phyloP scores from a whole-genome alignment of 2,888 invertebrate genomes.

The Pemphredon lugubris region DNA sequence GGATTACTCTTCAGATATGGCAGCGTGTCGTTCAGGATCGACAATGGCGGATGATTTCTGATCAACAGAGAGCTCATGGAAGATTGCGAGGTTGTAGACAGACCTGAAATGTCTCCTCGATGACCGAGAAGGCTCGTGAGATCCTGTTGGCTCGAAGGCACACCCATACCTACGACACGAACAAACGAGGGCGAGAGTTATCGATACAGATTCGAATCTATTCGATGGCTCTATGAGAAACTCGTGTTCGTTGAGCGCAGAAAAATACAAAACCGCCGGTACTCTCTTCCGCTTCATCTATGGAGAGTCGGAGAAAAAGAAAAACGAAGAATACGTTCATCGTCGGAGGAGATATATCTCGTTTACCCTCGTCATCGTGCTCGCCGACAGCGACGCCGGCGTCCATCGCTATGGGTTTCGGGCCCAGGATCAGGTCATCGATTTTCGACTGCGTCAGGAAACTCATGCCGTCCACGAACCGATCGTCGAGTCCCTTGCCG shows the following conservation, averaged over 20 bases:
- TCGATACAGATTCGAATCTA: too few species aligned
- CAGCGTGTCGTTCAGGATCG: constrained; percentile 67
- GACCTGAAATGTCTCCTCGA: constrained; percentile 61
- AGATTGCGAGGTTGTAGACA: constrained; percentile 52
- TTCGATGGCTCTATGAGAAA: too few species aligned
- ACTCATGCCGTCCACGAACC: constrained; percentile 70
- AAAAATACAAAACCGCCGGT: too few species aligned
- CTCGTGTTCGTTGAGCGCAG: too few species aligned
- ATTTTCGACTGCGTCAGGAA: constrained; percentile 76
- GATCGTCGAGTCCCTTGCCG: constrained; percentile 72
- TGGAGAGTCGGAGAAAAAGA: too few species aligned
- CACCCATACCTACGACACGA: constrained; percentile 39
- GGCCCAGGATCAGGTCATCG: constrained; percentile 73
- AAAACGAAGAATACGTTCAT: too few species aligned
- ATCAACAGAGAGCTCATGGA: constrained; percentile 61
- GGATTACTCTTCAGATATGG: constrained; percentile 68
- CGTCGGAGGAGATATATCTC: too few species aligned
- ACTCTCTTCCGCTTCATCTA: too few species aligned
- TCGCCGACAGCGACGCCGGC: constrained; percentile 42
- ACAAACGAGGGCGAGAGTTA: too few species aligned
- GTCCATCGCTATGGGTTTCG: constrained; percentile 66
- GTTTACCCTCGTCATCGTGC: constrained; percentile 61
- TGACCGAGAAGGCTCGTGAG: constrained; percentile 66
- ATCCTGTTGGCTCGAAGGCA: constrained; percentile 61
- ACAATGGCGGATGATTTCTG: constrained; percentile 59